Evolutionary conservation across 2,888 invertebrate species (phyloP).

Genomic region (Pyrochroa serraticornis): DNA sequence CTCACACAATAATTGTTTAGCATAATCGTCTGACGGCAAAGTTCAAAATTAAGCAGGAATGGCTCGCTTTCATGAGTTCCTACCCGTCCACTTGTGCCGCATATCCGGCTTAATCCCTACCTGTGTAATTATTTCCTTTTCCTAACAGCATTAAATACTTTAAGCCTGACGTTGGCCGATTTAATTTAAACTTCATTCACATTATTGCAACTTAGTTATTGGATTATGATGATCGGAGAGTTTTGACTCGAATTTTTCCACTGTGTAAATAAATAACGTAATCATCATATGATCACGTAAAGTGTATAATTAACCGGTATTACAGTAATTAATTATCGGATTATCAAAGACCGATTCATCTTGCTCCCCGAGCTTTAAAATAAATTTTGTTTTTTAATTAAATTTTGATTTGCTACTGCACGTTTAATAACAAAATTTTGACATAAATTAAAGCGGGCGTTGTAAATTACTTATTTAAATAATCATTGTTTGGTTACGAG

Average conservation of each 20-base stretch:
- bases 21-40: neutral
- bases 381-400: constrained; percentile 31
- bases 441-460: constrained; percentile 20
- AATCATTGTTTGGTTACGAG: constrained; percentile 27
- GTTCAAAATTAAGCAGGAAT: neutral
- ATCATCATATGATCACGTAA: neutral
- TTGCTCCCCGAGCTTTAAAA: constrained; percentile 11
- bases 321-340: constrained; percentile 25
- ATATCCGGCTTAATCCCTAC: constrained; percentile 32
- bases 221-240: too few relatives aligned
- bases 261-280: too few relatives aligned
- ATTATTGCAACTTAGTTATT: neutral
- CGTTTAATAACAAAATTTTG: constrained; percentile 16
- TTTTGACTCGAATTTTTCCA: too few relatives aligned
- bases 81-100: constrained; percentile 21
- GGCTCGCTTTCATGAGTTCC: constrained; percentile 1
- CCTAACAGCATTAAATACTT: constrained; percentile 30
- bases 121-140: constrained; percentile 37
- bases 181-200: neutral
- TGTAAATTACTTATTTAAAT: constrained; percentile 30
- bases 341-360: constrained; percentile 4
- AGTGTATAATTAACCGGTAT: constrained; percentile 22
- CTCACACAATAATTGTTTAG: neutral
- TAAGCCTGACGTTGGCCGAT: constrained; percentile 18
- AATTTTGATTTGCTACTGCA: constrained; percentile 30